A percentile compares a stretch with the other conserved stretches of the same genome.
Evolutionary conservation across 2,888 invertebrate genomes (phyloP).

Genomic region (Drepana falcataria): DNA sequence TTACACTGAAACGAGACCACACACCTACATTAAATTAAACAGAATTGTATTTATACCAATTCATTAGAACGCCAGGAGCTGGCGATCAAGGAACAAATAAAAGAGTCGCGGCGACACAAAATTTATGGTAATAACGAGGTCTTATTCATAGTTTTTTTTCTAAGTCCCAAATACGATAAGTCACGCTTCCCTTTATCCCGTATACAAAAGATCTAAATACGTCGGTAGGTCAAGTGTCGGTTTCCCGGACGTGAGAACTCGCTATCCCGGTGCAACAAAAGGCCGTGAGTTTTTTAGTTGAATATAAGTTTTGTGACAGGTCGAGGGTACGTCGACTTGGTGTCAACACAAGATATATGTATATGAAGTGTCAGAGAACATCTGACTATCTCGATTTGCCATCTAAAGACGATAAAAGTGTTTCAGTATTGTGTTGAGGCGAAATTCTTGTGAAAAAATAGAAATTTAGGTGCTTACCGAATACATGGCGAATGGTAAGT

Average conservation of each 20-base stretch:
- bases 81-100: slow-evolving; percentile 28
- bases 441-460: too few species aligned
- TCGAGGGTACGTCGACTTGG: slow-evolving; percentile 40
- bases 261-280: slow-evolving; percentile 50
- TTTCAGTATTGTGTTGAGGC: too few species aligned
- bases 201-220: slow-evolving; percentile 70
- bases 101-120: slow-evolving; percentile 30
- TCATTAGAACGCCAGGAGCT: slow-evolving; percentile 23
- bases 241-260: slow-evolving; percentile 67
- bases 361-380: slow-evolving; percentile 7
- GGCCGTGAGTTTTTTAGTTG: slow-evolving; percentile 43
- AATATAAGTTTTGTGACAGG: slow-evolving; percentile 52
- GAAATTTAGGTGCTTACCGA: too few species aligned
- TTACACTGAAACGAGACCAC: slow-evolving; percentile 21
- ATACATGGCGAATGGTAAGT: too few species aligned
- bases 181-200: slow-evolving; percentile 64
- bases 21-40: slow-evolving; percentile 19
- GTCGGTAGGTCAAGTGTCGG: slow-evolving; percentile 72
- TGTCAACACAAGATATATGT: slow-evolving; percentile 9
- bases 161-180: slow-evolving; percentile 52
- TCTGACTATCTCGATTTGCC: slow-evolving; percentile 3
- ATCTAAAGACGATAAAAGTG: too few species aligned
- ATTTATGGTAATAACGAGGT: slow-evolving; percentile 52
- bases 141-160: slow-evolving; percentile 53
- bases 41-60: slow-evolving; percentile 26